Evolutionary conservation across 2,888 invertebrate genomes (phyloP).

Genomic region (Euproctis similis): DNA sequence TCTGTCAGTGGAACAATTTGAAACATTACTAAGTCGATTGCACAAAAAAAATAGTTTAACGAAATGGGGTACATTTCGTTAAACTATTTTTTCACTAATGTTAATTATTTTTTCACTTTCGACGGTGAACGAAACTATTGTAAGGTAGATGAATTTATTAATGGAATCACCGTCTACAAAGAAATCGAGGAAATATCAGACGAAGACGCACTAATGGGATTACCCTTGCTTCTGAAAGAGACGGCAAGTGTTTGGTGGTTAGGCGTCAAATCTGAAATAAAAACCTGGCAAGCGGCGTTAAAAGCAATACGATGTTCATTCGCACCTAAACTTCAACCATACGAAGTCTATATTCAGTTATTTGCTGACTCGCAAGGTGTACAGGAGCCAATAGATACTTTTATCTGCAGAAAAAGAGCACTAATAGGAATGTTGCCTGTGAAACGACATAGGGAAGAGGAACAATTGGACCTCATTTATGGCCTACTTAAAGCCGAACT

Average conservation of each 20-base stretch:
- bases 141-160: conserved; percentile 1
- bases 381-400: not conserved
- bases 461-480: no score
- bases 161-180: not conserved
- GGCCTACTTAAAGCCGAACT: not conserved
- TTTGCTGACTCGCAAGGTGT: no score
- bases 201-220: not conserved
- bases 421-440: not conserved
- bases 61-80: no score
- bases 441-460: conserved; percentile 1
- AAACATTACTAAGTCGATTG: no score
- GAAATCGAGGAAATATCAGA: not conserved
- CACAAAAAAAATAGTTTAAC: no score
- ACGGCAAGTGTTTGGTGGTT: not conserved
- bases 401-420: not conserved
- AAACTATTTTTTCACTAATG: no score
- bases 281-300: not conserved
- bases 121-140: no score
- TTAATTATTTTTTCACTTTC: no score
- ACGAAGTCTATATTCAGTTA: no score
- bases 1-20: no score
- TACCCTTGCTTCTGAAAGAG: not conserved
- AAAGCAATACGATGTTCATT: no score
- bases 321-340: no score
- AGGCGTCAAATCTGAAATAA: not conserved